phyloP scores from a whole-genome alignment of 2,888 invertebrate species.

The Clistopyga incitator region DNA sequence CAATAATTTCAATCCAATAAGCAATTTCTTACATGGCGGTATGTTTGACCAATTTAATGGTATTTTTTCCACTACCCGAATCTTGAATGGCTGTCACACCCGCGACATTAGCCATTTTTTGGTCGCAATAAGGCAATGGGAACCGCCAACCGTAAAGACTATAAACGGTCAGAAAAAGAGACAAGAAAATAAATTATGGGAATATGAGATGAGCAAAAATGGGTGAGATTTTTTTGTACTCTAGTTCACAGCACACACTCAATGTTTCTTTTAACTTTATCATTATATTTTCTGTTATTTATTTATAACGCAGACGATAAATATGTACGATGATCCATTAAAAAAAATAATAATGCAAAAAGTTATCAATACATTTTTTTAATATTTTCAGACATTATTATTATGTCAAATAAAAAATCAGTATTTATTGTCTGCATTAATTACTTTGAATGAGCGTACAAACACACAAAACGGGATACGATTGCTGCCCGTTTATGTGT shows the following conservation, averaged over 20 bases:
- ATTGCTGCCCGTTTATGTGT: background rate
- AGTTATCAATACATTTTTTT: background rate
- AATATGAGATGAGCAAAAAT: slow-evolving; percentile 71
- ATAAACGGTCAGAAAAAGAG: slow-evolving; percentile 82
- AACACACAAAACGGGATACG: background rate
- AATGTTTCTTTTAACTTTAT: slow-evolving; percentile 18
- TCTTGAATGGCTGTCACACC: slow-evolving; percentile 84
- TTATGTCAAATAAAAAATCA: background rate
- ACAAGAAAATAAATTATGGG: slow-evolving; percentile 67
- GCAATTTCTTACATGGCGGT: slow-evolving; percentile 82
- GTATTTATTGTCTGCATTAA: slow-evolving; percentile 11
- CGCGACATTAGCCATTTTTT: slow-evolving; percentile 89
- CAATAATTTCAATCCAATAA: slow-evolving; percentile 62
- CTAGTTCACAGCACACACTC: slow-evolving; percentile 55
- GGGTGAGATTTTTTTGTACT: slow-evolving; percentile 33
- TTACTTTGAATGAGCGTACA: background rate
- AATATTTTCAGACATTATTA: too few relatives aligned
- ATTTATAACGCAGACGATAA: slow-evolving; percentile 19
- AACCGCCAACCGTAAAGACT: slow-evolving; percentile 98
- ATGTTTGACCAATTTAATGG: slow-evolving; percentile 84
- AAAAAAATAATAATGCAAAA: too few relatives aligned
- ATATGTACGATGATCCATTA: background rate
- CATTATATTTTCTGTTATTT: background rate
- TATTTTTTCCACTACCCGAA: slow-evolving; percentile 84
- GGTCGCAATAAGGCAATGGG: slow-evolving; percentile 98